phyloP scores from a whole-genome alignment of 2,888 invertebrate genomes.

The Agriotes lineatus region DNA sequence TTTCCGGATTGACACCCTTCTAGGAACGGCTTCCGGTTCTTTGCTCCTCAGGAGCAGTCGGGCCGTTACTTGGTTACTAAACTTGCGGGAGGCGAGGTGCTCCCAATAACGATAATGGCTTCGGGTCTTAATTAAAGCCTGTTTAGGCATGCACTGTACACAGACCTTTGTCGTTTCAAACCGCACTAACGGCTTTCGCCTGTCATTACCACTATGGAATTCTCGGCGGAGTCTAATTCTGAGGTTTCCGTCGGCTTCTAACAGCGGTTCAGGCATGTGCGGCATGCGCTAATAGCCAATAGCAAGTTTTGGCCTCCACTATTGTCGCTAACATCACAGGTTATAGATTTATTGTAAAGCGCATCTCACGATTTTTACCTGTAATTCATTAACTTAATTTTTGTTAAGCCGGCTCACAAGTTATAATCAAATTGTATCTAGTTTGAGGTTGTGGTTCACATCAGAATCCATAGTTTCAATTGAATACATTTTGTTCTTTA shows the following conservation, averaged over 20 bases:
- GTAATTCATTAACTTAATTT: too few relatives aligned
- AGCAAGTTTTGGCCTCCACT: too few relatives aligned
- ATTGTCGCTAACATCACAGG: too few relatives aligned
- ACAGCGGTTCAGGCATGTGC: constrained; percentile 19
- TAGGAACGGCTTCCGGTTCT: too few relatives aligned
- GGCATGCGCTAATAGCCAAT: background rate
- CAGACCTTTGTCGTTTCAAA: constrained; percentile 31
- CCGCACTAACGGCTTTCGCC: constrained; percentile 30
- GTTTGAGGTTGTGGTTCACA: too few relatives aligned
- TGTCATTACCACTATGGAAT: constrained; percentile 32
- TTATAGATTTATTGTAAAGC: too few relatives aligned
- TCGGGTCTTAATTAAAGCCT: constrained; percentile 32
- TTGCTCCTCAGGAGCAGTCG: constrained; percentile 7
- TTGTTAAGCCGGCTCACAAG: too few relatives aligned
- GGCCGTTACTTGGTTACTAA: constrained; percentile 21
- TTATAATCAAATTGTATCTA: too few relatives aligned
- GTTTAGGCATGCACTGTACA: constrained; percentile 32
- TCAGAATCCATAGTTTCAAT: too few relatives aligned
- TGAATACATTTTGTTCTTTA: too few relatives aligned
- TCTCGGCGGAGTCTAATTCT: constrained; percentile 20
- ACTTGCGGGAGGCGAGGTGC: constrained; percentile 25
- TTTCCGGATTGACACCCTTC: too few relatives aligned
- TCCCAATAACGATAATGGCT: constrained; percentile 31
- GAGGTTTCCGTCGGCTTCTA: constrained; percentile 22
- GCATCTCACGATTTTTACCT: too few relatives aligned